A percentile compares a stretch with the other conserved stretches of the same genome.
Conservation (phyloP, 2,888 invertebrate species). For the Eremobia ochroleuca region DNA sequence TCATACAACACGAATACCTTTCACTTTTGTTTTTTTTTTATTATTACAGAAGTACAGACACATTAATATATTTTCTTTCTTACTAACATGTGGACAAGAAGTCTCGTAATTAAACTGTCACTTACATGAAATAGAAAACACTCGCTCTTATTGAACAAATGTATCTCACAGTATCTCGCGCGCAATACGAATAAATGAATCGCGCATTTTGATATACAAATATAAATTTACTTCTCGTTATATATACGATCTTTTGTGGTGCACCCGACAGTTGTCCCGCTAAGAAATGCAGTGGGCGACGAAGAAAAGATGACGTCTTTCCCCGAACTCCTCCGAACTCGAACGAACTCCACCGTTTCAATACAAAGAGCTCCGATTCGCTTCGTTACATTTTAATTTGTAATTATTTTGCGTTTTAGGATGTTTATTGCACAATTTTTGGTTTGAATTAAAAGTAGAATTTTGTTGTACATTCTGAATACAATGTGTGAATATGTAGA, state of each 20-base stretch:
- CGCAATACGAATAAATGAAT: constrained; percentile 46
- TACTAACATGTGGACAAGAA: constrained; percentile 4
- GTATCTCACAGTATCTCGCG: constrained; percentile 7
- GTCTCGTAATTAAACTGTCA: constrained; percentile 32
- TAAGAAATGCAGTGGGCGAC: constrained; percentile 62
- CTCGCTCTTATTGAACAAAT: constrained; percentile 11
- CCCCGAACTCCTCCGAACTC: constrained; percentile 44
- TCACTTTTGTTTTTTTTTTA: constrained; percentile 7
- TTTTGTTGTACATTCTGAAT: constrained; percentile 1
- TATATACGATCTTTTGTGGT: constrained; percentile 56
- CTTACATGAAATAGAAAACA: constrained; percentile 12
- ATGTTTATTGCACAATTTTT: constrained; percentile 55
- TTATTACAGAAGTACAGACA: constrained; percentile 3
- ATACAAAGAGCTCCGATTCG: constrained; percentile 72
- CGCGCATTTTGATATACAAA: constrained; percentile 38
- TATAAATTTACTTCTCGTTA: constrained; percentile 55
- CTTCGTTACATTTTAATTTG: constrained; percentile 76
- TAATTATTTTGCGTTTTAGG: constrained; percentile 57
- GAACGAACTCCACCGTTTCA: constrained; percentile 57
- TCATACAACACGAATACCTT: neutral
- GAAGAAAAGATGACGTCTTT: constrained; percentile 71
- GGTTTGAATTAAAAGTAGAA: constrained; percentile 22
- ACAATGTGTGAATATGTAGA: neutral
- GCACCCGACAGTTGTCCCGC: constrained; percentile 53
- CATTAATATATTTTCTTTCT: constrained; percentile 10